Conservation (phyloP, 2,888 invertebrate genomes). For the Apoderus coryli region DNA sequence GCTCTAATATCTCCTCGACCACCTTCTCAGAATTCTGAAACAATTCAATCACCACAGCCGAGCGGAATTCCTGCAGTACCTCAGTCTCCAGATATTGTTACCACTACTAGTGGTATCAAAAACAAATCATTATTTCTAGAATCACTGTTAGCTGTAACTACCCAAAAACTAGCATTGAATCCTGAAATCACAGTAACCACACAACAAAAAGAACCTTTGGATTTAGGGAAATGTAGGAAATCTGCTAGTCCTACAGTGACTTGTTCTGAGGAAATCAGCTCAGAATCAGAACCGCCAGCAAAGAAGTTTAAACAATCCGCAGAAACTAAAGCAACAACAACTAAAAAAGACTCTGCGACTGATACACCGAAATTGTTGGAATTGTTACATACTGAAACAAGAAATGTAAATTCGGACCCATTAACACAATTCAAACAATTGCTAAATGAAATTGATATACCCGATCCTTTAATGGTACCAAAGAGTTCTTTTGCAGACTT, state of each 20-base stretch:
- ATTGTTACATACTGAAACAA: constrained; percentile 34
- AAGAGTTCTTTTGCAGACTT: constrained; percentile 58
- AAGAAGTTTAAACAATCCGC: constrained; percentile 38
- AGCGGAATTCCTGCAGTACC: constrained; percentile 57
- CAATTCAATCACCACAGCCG: constrained; percentile 58
- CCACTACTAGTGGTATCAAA: constrained; percentile 28
- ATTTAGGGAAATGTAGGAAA: constrained; percentile 51
- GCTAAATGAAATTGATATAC: constrained; percentile 53
- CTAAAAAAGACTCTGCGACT: constrained; percentile 13
- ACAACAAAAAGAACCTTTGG: constrained; percentile 49
- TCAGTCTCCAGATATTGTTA: constrained; percentile 51
- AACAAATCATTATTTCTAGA: constrained; percentile 43
- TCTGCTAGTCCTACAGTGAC: constrained; percentile 58
- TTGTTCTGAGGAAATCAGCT: constrained; percentile 52
- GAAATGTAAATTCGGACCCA: constrained; percentile 40
- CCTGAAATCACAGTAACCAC: constrained; percentile 37
- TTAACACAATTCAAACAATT: constrained; percentile 57
- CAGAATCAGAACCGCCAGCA: constrained; percentile 30
- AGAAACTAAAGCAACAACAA: constrained; percentile 33
- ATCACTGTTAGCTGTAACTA: constrained; percentile 43
- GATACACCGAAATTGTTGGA: constrained; percentile 31
- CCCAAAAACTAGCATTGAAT: constrained; percentile 40
- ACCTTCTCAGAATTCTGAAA: constrained; percentile 53
- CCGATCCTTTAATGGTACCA: constrained; percentile 69
- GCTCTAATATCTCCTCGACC: constrained; percentile 37